Evolutionary conservation across 2,888 invertebrate species (phyloP), one percentile per base, ranked within the genome.

Genomic region (Tinea trinotella): DNA sequence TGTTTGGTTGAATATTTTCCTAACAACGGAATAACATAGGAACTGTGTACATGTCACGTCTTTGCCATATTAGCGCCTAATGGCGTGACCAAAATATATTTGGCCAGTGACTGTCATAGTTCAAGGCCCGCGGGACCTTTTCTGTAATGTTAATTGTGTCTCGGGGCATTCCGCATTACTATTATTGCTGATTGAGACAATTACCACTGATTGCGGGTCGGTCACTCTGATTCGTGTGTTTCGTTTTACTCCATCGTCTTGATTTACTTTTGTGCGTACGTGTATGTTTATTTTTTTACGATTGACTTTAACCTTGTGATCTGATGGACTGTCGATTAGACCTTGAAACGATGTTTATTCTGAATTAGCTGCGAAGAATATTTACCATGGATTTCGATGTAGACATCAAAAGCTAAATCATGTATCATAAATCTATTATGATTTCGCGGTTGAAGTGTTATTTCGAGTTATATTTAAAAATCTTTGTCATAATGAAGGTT

Each of bases 101-200:
- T 71, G 69, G 68, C 65, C 40, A 48, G 59, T 60, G 59, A 60
- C 59, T 68, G 70, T 67, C 74, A 79, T 70, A 81, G 79, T 77
- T 81, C 82, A 81, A 76, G 79, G 76, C 44, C 55, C 53, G 9
- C 17, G 36, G 20, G 53, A 48, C 54, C 61, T 66, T 62, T 58
- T 58, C 60, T 57, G 66, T 71, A 70, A 74, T 72, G 73, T 71
- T 78, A 77, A 81, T 77, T 71, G 63, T 71, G 69, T 74, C 81
- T 73, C 64, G 64, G 58, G 81, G 82, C 78, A 57, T 49, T 64
- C 56, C 60, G 65, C 53, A 36, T 53, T 53, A 53, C 35, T 20
- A 53, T 53, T 53, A 61, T 63, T 67, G 66, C 62, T 65, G 71
- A 72, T 70, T 71, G 73, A 69, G 73, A 74, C 76, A 75, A 82